Percentiles rank a stretch among this genome's conserved stretches.
Conservation (phyloP, 2,797 vertebrate genomes). For the Pristis pectinata region DNA sequence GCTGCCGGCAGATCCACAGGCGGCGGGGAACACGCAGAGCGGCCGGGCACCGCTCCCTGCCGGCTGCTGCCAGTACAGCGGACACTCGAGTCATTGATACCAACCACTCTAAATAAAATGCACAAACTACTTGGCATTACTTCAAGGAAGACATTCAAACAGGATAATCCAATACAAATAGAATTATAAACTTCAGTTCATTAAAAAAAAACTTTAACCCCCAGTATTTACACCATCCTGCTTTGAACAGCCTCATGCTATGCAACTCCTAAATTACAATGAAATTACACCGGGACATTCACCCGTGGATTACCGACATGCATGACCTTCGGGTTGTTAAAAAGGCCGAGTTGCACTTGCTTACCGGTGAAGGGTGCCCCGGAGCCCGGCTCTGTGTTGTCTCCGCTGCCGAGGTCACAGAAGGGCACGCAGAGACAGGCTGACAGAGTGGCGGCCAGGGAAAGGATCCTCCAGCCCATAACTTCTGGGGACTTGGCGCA, state of each 20-base stretch:
- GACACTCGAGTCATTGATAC: background rate
- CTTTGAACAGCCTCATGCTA: background rate
- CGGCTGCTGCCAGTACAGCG: background rate
- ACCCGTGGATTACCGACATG: background rate
- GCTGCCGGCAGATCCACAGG: background rate
- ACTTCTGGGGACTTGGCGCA: background rate
- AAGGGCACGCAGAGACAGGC: background rate
- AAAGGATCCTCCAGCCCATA: background rate
- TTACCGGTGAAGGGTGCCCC: background rate
- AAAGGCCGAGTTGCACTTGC: background rate
- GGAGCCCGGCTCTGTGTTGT: background rate
- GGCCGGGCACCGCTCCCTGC: background rate
- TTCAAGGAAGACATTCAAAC: background rate
- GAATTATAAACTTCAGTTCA: background rate
- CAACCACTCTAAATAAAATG: background rate
- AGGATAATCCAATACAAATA: background rate
- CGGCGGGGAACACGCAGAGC: background rate
- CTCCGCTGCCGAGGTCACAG: background rate
- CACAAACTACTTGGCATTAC: background rate
- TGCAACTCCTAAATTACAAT: too few relatives aligned
- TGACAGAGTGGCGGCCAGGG: background rate
- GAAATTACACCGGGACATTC: background rate
- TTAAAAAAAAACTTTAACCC: background rate
- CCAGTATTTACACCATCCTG: background rate
- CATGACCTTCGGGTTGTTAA: background rate